Evolutionary conservation across 2,113 vertebrate species (phyloP).

Genomic region (Sisor rabdophorus): DNA sequence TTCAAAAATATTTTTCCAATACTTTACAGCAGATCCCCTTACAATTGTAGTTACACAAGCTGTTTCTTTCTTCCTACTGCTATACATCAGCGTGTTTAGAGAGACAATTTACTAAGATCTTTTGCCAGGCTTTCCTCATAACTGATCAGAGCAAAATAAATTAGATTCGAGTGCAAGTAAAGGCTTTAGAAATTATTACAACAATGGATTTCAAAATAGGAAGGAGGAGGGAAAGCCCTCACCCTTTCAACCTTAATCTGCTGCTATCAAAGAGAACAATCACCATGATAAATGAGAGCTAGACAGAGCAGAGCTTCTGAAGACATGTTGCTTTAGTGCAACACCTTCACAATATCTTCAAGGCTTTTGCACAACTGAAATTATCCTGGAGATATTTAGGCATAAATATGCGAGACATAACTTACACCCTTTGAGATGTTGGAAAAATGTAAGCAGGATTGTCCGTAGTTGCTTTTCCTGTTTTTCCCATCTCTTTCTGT

Average conservation of each 20-base stretch:
- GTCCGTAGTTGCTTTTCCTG: background rate
- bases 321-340: background rate
- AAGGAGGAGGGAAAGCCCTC: constrained; percentile 7
- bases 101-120: constrained; percentile 51
- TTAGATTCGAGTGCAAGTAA: constrained; percentile 41
- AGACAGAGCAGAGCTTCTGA: constrained; percentile 21
- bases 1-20: background rate
- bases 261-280: constrained; percentile 24
- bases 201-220: constrained; percentile 2
- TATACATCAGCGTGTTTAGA: constrained; percentile 29
- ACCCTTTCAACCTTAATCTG: constrained; percentile 43
- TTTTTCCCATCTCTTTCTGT: background rate
- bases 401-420: background rate
- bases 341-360: constrained; percentile 15
- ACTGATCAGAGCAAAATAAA: constrained; percentile 53
- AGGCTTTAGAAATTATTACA: constrained; percentile 48
- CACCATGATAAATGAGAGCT: constrained; percentile 39
- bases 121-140: constrained; percentile 40
- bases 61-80: constrained; percentile 4
- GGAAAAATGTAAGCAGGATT: constrained; percentile 13
- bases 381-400: constrained; percentile 13
- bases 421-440: constrained; percentile 2
- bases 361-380: constrained; percentile 13
- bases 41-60: constrained; percentile 3
- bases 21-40: background rate